Evolutionary conservation across 2,797 vertebrate species (phyloP).

Genomic region (Anolis apletophallus): DNA sequence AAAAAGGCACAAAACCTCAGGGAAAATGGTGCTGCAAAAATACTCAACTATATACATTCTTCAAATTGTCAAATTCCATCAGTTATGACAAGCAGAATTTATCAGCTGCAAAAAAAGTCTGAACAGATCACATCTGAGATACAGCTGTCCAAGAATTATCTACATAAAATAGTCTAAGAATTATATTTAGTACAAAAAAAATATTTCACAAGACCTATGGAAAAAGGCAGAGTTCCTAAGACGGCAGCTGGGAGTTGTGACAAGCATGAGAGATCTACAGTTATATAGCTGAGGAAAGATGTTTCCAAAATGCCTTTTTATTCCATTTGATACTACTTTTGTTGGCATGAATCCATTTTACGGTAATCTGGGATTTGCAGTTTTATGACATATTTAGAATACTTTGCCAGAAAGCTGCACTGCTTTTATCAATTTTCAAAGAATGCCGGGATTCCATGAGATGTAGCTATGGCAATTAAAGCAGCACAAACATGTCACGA

Average conservation of each 20-base stretch:
- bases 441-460: too few relatives aligned
- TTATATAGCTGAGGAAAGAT: not conserved
- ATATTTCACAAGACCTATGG: not conserved
- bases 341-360: too few relatives aligned
- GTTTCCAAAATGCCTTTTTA: not conserved
- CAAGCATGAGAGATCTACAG: not conserved
- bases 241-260: not conserved
- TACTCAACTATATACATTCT: slow-evolving; percentile 49
- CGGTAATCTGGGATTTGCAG: too few relatives aligned
- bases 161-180: slow-evolving; percentile 23
- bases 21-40: slow-evolving; percentile 57
- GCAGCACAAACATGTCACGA: too few relatives aligned
- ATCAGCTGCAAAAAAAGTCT: slow-evolving; percentile 23
- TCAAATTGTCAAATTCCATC: slow-evolving; percentile 53
- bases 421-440: too few relatives aligned
- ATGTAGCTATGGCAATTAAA: too few relatives aligned
- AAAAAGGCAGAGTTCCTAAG: not conserved
- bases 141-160: slow-evolving; percentile 43
- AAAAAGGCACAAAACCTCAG: slow-evolving; percentile 57
- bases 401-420: too few relatives aligned
- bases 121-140: slow-evolving; percentile 50
- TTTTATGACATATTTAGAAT: too few relatives aligned
- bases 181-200: not conserved
- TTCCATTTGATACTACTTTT: too few relatives aligned
- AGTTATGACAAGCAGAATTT: slow-evolving; percentile 37